Conservation (phyloP, 2,888 invertebrate genomes). For the Leptopilina myrica region DNA sequence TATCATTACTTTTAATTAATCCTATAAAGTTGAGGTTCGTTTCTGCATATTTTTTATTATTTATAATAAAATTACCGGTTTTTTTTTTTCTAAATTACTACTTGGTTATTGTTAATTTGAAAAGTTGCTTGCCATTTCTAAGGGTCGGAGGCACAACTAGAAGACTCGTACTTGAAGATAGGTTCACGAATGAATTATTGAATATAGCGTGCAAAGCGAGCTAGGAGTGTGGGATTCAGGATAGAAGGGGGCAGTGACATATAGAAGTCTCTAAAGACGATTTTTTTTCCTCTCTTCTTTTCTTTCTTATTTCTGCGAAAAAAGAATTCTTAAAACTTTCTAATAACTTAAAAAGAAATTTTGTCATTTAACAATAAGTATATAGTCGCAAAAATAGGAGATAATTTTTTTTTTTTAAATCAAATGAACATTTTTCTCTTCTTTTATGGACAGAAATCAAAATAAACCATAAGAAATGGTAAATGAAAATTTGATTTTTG, state of each 20-base stretch:
- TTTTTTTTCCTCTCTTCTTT: conserved; percentile 14
- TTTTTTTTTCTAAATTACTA: neutral
- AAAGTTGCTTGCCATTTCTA: conserved; percentile 20
- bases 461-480: too few species aligned
- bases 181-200: conserved; percentile 73
- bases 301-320: neutral
- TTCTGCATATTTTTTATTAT: neutral
- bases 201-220: conserved; percentile 68
- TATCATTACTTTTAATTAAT: too few species aligned
- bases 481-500: too few species aligned
- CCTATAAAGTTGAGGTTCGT: neutral
- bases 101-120: neutral
- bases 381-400: too few species aligned
- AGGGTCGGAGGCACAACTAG: conserved; percentile 44
- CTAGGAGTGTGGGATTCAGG: conserved; percentile 40
- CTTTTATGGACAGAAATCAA: too few species aligned
- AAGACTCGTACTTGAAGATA: conserved; percentile 64
- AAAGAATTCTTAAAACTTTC: conserved; percentile 2
- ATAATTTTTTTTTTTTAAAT: too few species aligned
- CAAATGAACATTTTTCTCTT: too few species aligned
- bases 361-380: too few species aligned
- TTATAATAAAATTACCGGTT: neutral
- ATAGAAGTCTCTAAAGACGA: conserved; percentile 7
- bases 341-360: neutral
- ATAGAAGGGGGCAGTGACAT: conserved; percentile 26